Percentiles rank a stretch among this genome's conserved stretches.
These are phyloP conservation scores for Pseudomyrmex gracilis DNA, from an alignment of 1,140 invertebrate genomes.

Conservation along the genomic window DNA sequence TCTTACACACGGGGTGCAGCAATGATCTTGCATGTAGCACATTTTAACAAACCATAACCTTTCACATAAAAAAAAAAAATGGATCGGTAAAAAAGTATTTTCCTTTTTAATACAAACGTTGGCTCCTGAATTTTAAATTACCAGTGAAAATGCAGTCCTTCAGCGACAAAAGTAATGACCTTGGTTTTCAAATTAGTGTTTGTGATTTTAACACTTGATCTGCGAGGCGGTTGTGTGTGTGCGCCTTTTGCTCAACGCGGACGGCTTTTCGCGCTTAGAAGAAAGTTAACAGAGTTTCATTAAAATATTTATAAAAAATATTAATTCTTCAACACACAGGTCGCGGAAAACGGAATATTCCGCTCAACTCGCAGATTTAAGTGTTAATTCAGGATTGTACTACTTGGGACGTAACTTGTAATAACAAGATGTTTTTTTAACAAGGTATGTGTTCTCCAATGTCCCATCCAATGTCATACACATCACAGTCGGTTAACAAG, in stretches of 20 bases:
- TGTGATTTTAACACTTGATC: no score
- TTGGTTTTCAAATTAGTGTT: neutral
- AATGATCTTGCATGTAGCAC: no score
- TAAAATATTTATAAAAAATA: no score
- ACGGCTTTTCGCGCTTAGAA: no score
- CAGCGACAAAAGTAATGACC: neutral
- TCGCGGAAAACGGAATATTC: no score
- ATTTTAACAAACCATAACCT: constrained; percentile 20
- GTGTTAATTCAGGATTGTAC: neutral
- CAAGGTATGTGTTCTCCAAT: constrained; percentile 62
- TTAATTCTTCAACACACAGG: no score
- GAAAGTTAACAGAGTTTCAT: no score
- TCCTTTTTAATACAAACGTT: neutral
- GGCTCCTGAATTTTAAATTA: neutral
- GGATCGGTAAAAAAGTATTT: constrained; percentile 15
- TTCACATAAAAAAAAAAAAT: constrained; percentile 23
- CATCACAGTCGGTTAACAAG: constrained; percentile 3
- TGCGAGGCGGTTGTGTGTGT: no score
- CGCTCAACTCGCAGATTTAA: no score
- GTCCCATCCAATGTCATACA: constrained; percentile 19
- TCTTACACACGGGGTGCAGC: no score
- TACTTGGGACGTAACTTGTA: neutral
- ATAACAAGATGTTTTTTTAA: constrained; percentile 14
- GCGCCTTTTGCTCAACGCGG: no score
- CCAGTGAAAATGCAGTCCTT: constrained; percentile 20